Conservation (phyloP, 2,113 vertebrate genomes). For the Dicrurus megarhynchus region DNA sequence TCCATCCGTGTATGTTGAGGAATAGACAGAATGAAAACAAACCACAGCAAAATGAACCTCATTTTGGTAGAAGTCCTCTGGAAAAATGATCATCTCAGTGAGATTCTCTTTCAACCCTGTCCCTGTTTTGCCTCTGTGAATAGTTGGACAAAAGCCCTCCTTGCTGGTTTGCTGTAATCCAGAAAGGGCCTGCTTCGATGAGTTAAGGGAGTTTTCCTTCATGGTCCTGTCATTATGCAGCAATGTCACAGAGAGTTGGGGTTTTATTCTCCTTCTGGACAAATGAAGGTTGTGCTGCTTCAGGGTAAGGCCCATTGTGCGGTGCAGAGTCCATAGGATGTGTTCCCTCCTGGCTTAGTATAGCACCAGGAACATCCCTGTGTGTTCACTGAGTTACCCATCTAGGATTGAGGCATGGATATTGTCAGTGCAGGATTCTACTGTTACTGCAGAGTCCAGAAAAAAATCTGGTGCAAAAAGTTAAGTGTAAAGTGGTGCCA, state of each 20-base stretch:
- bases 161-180: background rate
- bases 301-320: background rate
- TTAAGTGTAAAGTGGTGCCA: background rate
- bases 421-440: background rate
- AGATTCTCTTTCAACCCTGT: conserved; percentile 7
- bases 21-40: background rate
- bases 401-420: background rate
- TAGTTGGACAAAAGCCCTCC: background rate
- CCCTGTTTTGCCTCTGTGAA: background rate
- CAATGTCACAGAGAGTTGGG: background rate
- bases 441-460: background rate
- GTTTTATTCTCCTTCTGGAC: background rate
- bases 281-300: background rate
- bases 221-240: background rate
- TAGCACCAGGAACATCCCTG: background rate
- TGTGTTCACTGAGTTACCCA: background rate
- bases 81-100: background rate
- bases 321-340: background rate
- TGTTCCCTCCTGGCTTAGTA: background rate
- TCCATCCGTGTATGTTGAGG: conserved; percentile 33
- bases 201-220: background rate
- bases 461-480: background rate
- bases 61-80: conserved; percentile 25
- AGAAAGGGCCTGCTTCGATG: background rate
- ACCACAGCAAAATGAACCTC: background rate